Evolutionary conservation across 2,797 vertebrate species (phyloP), one percentile per base, ranked within the genome.

Genomic region (Petrocephalus sullivani): DNA sequence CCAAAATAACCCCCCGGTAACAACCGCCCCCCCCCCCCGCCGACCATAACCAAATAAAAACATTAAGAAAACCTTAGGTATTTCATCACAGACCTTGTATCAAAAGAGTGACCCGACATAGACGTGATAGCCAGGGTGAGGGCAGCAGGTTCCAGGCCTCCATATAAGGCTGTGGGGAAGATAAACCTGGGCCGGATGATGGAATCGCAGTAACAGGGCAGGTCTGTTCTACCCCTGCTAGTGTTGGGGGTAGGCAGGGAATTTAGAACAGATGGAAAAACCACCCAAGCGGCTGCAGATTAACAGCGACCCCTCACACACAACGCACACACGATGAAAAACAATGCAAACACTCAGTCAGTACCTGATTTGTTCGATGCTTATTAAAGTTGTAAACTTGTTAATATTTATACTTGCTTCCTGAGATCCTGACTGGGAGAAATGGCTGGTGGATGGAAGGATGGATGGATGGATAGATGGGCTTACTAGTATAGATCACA

Each of bases 401-500:
- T 75, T 41, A 16, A 19, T 46, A 19, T 75, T 37, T 75, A 0
- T 46, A 46, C 5, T 75, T 46, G 71, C 19, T 75, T 75, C 37
- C 37, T 10, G 5, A 37, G 37, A 46, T 46, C 5, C 33, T 75
- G 33, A 37, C 64, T 37, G 33, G 28, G 64, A 71, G 33, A 71
- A 71, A 37, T 71, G 64, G 37, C 8, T 75, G 23, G 33, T 75
- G 67, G 53, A 54, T 54, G 53, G 53, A 54, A 3, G 53, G 28
- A 71, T 71, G 64, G 64, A 37, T 37, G 64, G 57, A 60, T 60
- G 58, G 19, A n/a, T 71, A 28, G 67, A 71, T 37, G 23, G 23
- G 6, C 71, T 8, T 46, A 46, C 10, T 75, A 71, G 14, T 75
- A 75, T 75, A 16, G 33, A 23, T 57, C 93, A 94, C 93, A 95